These are phyloP conservation scores for Scaptomyza flava DNA, from an alignment of 2,888 invertebrate genomes.

Conservation along the genomic window DNA sequence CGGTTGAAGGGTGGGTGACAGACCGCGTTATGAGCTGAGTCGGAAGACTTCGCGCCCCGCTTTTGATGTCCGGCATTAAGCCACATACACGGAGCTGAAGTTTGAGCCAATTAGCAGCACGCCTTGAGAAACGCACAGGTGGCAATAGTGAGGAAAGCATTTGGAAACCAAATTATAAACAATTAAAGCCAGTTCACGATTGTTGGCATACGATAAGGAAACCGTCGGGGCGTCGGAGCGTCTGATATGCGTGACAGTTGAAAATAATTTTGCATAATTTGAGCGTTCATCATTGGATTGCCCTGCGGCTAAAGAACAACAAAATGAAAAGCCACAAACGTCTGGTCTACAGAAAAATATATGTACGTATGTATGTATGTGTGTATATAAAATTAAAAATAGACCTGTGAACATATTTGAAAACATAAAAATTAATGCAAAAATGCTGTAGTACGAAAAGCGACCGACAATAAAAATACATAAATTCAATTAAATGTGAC, in stretches of 20 bases:
- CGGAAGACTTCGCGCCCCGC: conserved; percentile 48
- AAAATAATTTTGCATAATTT: conserved; percentile 80
- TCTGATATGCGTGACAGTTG: conserved; percentile 74
- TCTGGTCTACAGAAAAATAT: conserved; percentile 29
- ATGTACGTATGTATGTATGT: background rate
- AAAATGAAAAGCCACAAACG: conserved; percentile 67
- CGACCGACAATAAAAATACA: conserved; percentile 73
- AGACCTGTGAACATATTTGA: conserved; percentile 43
- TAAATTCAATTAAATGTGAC: conserved; percentile 82
- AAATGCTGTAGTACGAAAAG: conserved; percentile 70
- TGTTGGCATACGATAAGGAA: conserved; percentile 56
- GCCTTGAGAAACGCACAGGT: conserved; percentile 77
- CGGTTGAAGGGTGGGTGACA: conserved; percentile 40
- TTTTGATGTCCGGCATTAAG: conserved; percentile 56
- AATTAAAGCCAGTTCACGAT: conserved; percentile 76
- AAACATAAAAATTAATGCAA: conserved; percentile 80
- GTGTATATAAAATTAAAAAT: conserved; percentile 28
- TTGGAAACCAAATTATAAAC: conserved; percentile 75
- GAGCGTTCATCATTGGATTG: conserved; percentile 70
- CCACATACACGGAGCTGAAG: conserved; percentile 39
- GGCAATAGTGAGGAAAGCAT: conserved; percentile 24
- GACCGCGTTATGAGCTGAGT: conserved; percentile 44
- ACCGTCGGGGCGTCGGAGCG: conserved; percentile 24
- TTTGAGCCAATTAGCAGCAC: conserved; percentile 74
- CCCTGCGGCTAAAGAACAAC: conserved; percentile 29